These are phyloP conservation scores for Accipiter virgatus DNA, from an alignment of 2,113 vertebrate species.

Conservation along the genomic window DNA sequence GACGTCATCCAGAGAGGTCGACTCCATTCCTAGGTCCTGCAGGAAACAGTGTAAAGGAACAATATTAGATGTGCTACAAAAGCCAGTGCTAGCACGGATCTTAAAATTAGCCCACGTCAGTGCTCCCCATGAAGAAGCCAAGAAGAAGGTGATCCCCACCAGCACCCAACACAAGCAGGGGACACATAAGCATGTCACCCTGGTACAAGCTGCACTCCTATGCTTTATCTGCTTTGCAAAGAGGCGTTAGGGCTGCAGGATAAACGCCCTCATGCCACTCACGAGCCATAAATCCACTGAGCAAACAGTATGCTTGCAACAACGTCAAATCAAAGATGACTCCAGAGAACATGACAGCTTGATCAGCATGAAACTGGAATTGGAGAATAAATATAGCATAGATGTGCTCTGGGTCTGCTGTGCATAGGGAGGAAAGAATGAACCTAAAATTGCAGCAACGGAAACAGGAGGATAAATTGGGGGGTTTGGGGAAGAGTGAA, in stretches of 20 bases:
- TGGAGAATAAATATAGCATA: not conserved
- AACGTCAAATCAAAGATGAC: not conserved
- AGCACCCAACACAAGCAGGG: not conserved
- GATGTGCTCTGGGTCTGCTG: not conserved
- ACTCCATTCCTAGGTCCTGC: constrained; percentile 98
- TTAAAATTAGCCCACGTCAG: not conserved
- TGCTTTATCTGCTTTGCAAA: not conserved
- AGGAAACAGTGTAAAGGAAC: constrained; percentile 18
- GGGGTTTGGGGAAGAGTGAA: not conserved
- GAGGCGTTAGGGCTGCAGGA: not conserved
- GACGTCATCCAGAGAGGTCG: constrained; percentile 95
- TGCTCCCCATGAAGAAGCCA: not conserved
- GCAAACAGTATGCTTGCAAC: rapidly evolving
- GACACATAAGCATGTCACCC: rapidly evolving
- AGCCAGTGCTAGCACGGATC: rapidly evolving
- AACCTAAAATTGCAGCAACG: not conserved
- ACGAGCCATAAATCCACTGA: not conserved
- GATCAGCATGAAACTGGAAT: not conserved
- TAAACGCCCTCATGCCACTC: not conserved
- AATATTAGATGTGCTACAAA: not conserved
- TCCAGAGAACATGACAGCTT: not conserved
- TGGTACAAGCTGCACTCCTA: not conserved
- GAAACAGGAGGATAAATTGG: not conserved
- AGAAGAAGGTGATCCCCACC: not conserved
- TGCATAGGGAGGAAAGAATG: not conserved